phyloP scores from a whole-genome alignment of 2,888 invertebrate species.

The Agrochola lychnidis region DNA sequence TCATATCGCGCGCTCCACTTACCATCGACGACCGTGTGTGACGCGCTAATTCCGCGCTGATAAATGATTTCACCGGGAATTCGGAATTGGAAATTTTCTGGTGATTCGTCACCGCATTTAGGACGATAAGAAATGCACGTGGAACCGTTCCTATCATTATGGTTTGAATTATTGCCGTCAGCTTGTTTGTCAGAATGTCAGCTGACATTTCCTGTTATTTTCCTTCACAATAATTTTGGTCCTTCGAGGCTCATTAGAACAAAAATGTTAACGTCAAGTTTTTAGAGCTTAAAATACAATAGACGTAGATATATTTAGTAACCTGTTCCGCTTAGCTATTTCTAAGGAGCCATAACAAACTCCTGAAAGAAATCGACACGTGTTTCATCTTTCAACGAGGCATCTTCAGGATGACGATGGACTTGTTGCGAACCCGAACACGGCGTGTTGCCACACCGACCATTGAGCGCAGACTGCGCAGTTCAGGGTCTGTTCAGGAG shows the following conservation, averaged over 20 bases:
- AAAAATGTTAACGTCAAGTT: neutral
- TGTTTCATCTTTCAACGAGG: too few relatives aligned
- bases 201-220: slow-evolving; percentile 48
- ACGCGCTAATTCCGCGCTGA: slow-evolving; percentile 86
- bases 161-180: slow-evolving; percentile 39
- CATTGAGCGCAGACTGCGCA: too few relatives aligned
- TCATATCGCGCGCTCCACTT: slow-evolving; percentile 85
- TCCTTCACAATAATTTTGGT: neutral
- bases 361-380: too few relatives aligned
- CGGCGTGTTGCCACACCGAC: too few relatives aligned
- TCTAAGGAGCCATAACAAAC: too few relatives aligned
- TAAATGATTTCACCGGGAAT: slow-evolving; percentile 84
- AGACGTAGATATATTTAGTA: too few relatives aligned
- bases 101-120: slow-evolving; percentile 73
- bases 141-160: slow-evolving; percentile 38
- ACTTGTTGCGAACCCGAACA: too few relatives aligned
- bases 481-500: too few relatives aligned
- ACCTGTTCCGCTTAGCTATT: too few relatives aligned
- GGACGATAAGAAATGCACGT: slow-evolving; percentile 52
- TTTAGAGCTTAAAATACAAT: too few relatives aligned
- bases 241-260: neutral
- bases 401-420: too few relatives aligned
- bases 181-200: slow-evolving; percentile 45
- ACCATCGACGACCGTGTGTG: slow-evolving; percentile 82
- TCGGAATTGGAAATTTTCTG: slow-evolving; percentile 76